phyloP scores from a whole-genome alignment of 1,140 invertebrate genomes.

The Trichonephila inaurata region DNA sequence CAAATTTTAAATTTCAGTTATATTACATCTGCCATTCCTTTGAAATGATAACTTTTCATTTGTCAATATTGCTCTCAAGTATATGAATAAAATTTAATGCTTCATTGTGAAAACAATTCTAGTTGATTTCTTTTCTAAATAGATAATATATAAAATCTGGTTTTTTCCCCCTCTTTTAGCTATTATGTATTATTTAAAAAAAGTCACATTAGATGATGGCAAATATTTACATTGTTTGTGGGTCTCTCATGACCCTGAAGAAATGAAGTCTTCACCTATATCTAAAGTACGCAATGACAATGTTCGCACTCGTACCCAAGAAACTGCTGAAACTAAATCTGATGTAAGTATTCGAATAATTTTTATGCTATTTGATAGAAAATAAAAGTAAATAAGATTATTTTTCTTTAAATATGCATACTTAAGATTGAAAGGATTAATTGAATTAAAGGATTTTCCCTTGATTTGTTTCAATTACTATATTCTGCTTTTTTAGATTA shows the following conservation, averaged over 20 bases:
- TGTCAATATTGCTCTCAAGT: neutral
- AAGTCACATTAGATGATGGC: slow-evolving; percentile 80
- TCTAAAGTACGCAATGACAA: slow-evolving; percentile 58
- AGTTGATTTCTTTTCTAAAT: too few species aligned
- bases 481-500: too few species aligned
- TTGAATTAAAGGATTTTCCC: too few species aligned
- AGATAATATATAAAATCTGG: neutral
- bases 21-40: too few species aligned
- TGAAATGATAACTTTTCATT: neutral
- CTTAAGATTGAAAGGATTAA: too few species aligned
- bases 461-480: too few species aligned
- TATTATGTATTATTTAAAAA: slow-evolving; percentile 81
- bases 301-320: neutral
- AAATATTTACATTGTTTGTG: slow-evolving; percentile 82
- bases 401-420: too few species aligned
- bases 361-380: too few species aligned
- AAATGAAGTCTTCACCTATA: slow-evolving; percentile 79
- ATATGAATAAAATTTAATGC: too few species aligned
- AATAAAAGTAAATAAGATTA: too few species aligned
- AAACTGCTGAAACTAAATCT: neutral
- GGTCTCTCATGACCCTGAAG: slow-evolving; percentile 83
- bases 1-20: too few species aligned
- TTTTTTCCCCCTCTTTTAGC: slow-evolving; percentile 77
- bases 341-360: slow-evolving; percentile 29
- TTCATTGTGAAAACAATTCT: too few species aligned